Percentiles rank a stretch among this genome's conserved stretches.
These are phyloP conservation scores for Eilema caniola DNA, from an alignment of 2,888 invertebrate genomes.

Conservation along the genomic window DNA sequence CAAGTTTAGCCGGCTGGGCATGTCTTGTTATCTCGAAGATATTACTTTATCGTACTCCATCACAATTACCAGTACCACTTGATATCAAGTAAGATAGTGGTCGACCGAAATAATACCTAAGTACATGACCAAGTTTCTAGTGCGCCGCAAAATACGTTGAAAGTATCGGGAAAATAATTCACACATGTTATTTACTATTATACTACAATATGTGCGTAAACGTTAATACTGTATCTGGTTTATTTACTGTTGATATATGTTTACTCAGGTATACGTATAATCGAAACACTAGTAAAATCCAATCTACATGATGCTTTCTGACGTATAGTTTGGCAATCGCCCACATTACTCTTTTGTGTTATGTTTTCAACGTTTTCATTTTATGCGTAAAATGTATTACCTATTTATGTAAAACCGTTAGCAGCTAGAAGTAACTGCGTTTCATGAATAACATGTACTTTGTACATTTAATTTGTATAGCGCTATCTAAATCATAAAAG, in stretches of 20 bases:
- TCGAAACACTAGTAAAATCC: neutral
- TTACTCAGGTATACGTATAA: neutral
- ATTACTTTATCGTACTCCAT: constrained; percentile 4
- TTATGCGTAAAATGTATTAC: neutral
- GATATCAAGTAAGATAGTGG: constrained; percentile 1
- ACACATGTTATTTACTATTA: neutral
- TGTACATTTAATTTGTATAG: neutral
- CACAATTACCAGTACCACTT: constrained; percentile 16
- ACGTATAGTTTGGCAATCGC: neutral
- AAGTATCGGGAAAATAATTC: neutral
- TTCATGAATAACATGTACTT: neutral
- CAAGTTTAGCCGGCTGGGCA: neutral
- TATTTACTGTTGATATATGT: neutral
- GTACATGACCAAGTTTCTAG: neutral
- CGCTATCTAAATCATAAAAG: neutral
- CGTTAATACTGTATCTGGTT: neutral
- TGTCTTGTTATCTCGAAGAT: neutral
- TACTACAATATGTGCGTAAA: neutral
- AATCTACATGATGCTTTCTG: neutral
- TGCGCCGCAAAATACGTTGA: neutral
- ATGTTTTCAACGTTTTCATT: neutral
- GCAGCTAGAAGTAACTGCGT: neutral
- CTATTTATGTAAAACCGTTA: neutral
- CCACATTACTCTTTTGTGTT: neutral
- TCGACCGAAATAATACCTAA: neutral